These are phyloP conservation scores for Silurus aristotelis DNA, from an alignment of 2,797 vertebrate genomes.

Conservation along the genomic window DNA sequence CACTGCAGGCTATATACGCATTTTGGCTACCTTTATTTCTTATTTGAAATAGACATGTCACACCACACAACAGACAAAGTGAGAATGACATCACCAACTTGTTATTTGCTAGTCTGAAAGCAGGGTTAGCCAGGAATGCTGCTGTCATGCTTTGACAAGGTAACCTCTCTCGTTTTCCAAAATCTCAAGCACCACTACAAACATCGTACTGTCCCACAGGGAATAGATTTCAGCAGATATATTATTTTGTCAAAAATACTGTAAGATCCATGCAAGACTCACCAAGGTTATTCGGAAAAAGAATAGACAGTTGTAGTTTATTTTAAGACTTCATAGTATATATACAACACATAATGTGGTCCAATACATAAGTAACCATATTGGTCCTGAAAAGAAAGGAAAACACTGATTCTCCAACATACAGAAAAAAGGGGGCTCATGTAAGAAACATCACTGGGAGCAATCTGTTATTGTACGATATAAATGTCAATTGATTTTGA, in stretches of 20 bases:
- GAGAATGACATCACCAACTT: neutral
- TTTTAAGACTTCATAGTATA: neutral
- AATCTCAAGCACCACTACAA: neutral
- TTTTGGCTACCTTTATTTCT: neutral
- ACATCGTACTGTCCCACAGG: neutral
- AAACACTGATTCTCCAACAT: neutral
- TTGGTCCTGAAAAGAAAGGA: neutral
- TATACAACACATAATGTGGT: neutral
- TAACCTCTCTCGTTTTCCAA: neutral
- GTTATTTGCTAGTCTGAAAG: conserved; percentile 1
- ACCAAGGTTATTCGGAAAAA: neutral
- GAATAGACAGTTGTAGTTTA: neutral
- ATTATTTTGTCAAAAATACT: neutral
- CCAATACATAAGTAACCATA: neutral
- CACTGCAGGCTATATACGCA: neutral
- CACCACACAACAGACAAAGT: neutral
- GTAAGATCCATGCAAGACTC: neutral
- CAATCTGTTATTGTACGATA: neutral
- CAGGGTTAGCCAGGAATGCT: neutral
- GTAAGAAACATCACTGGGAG: neutral
- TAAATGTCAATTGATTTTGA: neutral
- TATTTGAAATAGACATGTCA: neutral
- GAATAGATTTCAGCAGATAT: neutral
- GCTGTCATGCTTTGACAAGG: neutral
- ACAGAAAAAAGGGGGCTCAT: too few relatives aligned